These are phyloP conservation scores for Drosophila seguyi DNA, from an alignment of 1,140 invertebrate species.

Conservation along the genomic window DNA sequence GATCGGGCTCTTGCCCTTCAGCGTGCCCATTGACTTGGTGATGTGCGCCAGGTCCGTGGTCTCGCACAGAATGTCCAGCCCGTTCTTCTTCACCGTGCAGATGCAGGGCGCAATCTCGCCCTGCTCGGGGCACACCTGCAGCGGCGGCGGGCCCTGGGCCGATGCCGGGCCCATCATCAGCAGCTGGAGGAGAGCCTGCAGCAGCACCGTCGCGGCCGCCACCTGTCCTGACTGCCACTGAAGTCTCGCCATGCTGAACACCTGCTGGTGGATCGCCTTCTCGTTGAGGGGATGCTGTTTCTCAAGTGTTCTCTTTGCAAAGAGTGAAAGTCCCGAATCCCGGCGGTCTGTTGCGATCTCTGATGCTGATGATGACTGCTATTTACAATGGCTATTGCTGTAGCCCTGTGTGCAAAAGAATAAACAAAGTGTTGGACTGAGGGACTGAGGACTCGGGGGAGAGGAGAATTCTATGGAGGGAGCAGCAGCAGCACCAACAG, in stretches of 20 bases:
- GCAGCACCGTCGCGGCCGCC: slow-evolving; percentile 20
- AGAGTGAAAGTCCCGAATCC: slow-evolving; percentile 11
- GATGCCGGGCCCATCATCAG: slow-evolving; percentile 27
- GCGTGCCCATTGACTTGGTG: slow-evolving; percentile 89
- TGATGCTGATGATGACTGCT: slow-evolving; percentile 48
- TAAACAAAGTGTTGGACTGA: slow-evolving; percentile 17
- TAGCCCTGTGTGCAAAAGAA: slow-evolving; percentile 53
- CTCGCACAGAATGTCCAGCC: slow-evolving; percentile 94
- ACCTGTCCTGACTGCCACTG: slow-evolving; percentile 18
- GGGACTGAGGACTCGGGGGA: neutral
- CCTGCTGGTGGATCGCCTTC: slow-evolving; percentile 26
- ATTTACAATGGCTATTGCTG: slow-evolving; percentile 72
- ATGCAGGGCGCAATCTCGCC: slow-evolving; percentile 91
- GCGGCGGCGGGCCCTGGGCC: slow-evolving; percentile 64
- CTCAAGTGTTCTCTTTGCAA: slow-evolving; percentile 7
- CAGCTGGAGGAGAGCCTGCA: slow-evolving; percentile 22
- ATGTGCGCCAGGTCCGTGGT: slow-evolving; percentile 91
- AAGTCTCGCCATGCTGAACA: slow-evolving; percentile 34
- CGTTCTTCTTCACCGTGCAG: slow-evolving; percentile 93
- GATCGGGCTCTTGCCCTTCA: slow-evolving; percentile 91
- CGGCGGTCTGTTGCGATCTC: slow-evolving; percentile 20
- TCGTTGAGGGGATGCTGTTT: neutral
- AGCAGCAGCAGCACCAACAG: slow-evolving; percentile 30
- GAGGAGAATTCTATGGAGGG: slow-evolving; percentile 15
- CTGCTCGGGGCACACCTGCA: slow-evolving; percentile 90